phyloP scores from a whole-genome alignment of 1,140 invertebrate genomes.

The Drosophila mauritiana region DNA sequence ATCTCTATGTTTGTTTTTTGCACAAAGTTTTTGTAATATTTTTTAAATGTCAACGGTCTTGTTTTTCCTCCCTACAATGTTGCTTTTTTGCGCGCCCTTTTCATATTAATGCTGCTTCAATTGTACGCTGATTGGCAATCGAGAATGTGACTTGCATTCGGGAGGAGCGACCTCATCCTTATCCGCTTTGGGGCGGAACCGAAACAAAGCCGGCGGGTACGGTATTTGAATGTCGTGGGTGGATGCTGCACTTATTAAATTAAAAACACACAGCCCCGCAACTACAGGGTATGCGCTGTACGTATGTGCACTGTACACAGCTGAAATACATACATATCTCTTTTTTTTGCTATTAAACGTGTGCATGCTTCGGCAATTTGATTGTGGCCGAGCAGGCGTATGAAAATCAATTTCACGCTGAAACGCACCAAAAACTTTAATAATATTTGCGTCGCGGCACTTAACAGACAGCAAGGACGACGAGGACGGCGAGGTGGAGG shows the following conservation, averaged over 20 bases:
- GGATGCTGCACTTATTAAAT: constrained; percentile 78
- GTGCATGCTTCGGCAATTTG: constrained; percentile 81
- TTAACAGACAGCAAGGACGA: constrained; percentile 62
- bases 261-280: constrained; percentile 61
- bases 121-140: constrained; percentile 82
- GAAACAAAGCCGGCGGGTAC: constrained; percentile 38
- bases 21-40: constrained; percentile 32
- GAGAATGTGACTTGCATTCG: constrained; percentile 81
- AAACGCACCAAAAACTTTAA: constrained; percentile 83
- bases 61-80: constrained; percentile 8
- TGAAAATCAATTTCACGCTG: constrained; percentile 83
- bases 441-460: constrained; percentile 80
- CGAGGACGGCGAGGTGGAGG: constrained; percentile 1
- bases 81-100: constrained; percentile 1
- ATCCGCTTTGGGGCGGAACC: constrained; percentile 6
- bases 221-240: constrained; percentile 68
- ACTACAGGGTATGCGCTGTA: constrained; percentile 26
- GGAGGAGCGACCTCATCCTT: constrained; percentile 2
- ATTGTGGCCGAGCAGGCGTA: constrained; percentile 81
- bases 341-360: constrained; percentile 73
- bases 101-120: constrained; percentile 78
- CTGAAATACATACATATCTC: constrained; percentile 42
- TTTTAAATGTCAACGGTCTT: constrained; percentile 65
- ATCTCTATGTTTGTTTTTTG: constrained; percentile 73
- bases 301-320: constrained; percentile 11